These are phyloP conservation scores for Eidolon dupreanum DNA, from an alignment of 2,797 vertebrate genomes.

Conservation along the genomic window DNA sequence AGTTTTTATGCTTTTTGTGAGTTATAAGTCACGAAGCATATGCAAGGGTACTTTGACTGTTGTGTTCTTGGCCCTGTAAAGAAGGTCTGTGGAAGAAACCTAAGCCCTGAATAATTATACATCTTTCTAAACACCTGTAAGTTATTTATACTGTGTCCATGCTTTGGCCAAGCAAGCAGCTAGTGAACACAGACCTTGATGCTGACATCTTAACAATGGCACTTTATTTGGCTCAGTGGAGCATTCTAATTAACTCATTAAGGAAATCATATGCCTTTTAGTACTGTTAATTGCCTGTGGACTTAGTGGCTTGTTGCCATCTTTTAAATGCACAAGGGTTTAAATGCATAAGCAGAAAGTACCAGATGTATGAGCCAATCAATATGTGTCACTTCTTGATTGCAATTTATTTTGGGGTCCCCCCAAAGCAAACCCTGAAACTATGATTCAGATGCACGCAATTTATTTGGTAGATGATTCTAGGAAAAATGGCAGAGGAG, in stretches of 20 bases:
- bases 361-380: neutral
- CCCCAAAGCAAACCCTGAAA: neutral
- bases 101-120: neutral
- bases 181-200: neutral
- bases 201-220: neutral
- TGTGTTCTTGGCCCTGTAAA: neutral
- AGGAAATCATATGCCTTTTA: neutral
- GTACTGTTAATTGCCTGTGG: neutral
- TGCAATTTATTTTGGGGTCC: neutral
- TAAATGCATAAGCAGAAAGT: neutral
- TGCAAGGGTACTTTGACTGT: neutral
- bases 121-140: neutral
- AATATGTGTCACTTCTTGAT: neutral
- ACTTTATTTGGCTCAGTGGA: neutral
- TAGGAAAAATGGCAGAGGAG: neutral
- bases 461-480: neutral
- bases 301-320: neutral
- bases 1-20: slow-evolving; percentile 55
- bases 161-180: neutral
- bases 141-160: neutral
- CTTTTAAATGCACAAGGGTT: neutral
- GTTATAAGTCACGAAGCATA: slow-evolving; percentile 71
- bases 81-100: slow-evolving; percentile 4
- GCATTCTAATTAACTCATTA: neutral
- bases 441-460: neutral